Conservation (phyloP, 2,113 vertebrate species). For the Catagonus wagneri region DNA sequence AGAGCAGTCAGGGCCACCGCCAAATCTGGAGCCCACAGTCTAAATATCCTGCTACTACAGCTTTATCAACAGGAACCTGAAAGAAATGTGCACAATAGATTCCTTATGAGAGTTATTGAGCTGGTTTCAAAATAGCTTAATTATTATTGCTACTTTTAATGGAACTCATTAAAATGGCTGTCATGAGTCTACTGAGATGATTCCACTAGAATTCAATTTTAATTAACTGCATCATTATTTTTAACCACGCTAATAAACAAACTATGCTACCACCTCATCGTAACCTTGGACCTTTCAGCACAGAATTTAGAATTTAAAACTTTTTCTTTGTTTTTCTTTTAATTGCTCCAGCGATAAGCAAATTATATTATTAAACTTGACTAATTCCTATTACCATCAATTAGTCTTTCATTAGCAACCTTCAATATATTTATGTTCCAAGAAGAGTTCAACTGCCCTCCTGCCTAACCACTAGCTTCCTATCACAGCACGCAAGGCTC, state of each 20-base stretch:
- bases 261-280: background rate
- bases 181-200: conserved; percentile 27
- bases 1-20: background rate
- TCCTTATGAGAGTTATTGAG: conserved; percentile 37
- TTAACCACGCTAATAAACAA: conserved; percentile 68
- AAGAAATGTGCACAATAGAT: conserved; percentile 12
- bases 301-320: conserved; percentile 10
- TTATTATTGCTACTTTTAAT: conserved; percentile 59
- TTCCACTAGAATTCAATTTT: conserved; percentile 68
- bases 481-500: background rate
- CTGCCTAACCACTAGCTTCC: background rate
- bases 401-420: background rate
- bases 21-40: background rate
- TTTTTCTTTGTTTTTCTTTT: background rate
- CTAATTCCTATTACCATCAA: background rate
- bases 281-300: conserved; percentile 53
- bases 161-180: conserved; percentile 55
- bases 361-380: conserved; percentile 53
- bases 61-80: background rate
- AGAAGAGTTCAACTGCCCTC: background rate
- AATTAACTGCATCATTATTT: conserved; percentile 73
- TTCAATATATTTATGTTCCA: conserved; percentile 45
- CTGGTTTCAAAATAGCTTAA: conserved; percentile 65
- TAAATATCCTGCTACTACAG: background rate
- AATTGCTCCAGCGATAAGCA: background rate